Evolutionary conservation across 2,113 vertebrate species (phyloP).

Genomic region (Drymodes brunneopygia): DNA sequence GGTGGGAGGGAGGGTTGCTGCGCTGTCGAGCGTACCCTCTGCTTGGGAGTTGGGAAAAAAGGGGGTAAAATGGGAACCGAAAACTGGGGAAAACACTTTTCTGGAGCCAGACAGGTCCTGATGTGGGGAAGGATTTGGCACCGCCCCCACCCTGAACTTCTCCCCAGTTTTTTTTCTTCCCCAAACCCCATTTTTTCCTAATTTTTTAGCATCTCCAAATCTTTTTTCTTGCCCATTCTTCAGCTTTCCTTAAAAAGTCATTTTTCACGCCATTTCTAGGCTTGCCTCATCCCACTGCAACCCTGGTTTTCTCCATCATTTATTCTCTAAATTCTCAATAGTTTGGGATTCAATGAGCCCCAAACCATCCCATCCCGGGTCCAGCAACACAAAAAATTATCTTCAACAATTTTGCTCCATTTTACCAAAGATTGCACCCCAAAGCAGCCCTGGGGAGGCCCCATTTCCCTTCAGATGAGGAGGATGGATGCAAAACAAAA

Average conservation of each 20-base stretch:
- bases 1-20: background rate
- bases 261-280: background rate
- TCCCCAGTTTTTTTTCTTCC: background rate
- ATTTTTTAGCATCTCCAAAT: background rate
- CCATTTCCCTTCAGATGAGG: background rate
- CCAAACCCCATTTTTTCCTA: rapidly evolving
- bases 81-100: background rate
- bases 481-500: background rate
- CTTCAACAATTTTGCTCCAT: background rate
- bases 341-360: background rate
- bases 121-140: background rate
- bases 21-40: rapidly evolving
- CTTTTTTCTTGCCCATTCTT: background rate
- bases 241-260: background rate
- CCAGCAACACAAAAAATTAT: background rate
- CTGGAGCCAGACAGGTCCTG: background rate
- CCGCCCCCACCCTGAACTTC: background rate
- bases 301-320: background rate
- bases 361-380: rapidly evolving
- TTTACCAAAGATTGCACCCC: background rate
- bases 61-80: background rate
- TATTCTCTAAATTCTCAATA: background rate
- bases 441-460: background rate
- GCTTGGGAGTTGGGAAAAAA: background rate
- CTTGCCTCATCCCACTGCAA: background rate